Evolutionary conservation across 2,888 invertebrate species (phyloP), one percentile per base, ranked within the genome.

Genomic region (Drosophila phalerata): DNA sequence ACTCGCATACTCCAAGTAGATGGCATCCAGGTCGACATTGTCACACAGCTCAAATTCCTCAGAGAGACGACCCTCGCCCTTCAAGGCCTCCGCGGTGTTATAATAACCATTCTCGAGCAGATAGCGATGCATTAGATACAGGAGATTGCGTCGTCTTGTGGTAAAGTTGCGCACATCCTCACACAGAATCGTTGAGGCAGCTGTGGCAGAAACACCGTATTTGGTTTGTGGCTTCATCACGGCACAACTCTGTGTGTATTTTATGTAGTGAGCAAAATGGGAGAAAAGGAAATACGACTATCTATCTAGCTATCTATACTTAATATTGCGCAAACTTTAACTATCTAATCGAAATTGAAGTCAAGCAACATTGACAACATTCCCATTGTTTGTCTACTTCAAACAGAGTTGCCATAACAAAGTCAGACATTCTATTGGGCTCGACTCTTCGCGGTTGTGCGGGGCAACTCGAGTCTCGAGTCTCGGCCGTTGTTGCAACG

Each of bases 21-120:
- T 96, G 43, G 96, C 96, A 74, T 97, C 96, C 89, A 98, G 93
- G 91, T 98, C 98, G 64, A 98, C 95, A 88, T 98, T 98, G 90
- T 98, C 98, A 92, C 98, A 98, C 38, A 98, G 94, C 87, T 95
- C 94, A 89, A 95, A 95, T 6, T 94, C 94, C 0, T 95, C 93
- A n/a, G 88, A 81, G 10, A 98, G 93, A 43, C 94, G 95, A 0
- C 97, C 96, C 92, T 98, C 98, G 19, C 93, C 93, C 28, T 93
- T 93, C 66, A 98, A 93, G 10, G 93, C 91, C 56, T 95, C 94
- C 0, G 96, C 96, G 0, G 96, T 93, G 68, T 95, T 94, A 69
- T 93, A 92, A 63, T 93, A 94, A 47, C 96, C 95, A 84, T 95
- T 94, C 79, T 96, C 95, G 79, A 93, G 93, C 75, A 97, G 92